These are phyloP conservation scores for Phataginus tetradactyla DNA, from an alignment of 2,797 vertebrate genomes.

Conservation along the genomic window DNA sequence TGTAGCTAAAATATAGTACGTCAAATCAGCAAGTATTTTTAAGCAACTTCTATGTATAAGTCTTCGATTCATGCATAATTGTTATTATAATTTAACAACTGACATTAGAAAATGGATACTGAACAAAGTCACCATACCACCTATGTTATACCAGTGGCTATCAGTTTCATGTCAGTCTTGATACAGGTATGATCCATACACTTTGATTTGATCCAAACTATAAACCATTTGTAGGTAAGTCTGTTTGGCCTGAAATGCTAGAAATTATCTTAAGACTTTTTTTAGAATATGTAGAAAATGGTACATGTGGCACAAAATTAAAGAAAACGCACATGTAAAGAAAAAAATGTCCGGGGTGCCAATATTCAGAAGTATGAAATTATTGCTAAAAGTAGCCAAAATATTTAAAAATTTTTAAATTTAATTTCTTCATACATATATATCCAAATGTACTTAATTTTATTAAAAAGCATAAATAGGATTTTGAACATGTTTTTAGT, in stretches of 20 bases:
- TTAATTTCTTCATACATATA: background rate
- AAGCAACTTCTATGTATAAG: background rate
- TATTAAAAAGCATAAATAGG: background rate
- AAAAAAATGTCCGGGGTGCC: background rate
- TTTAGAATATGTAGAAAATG: background rate
- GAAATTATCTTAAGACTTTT: background rate
- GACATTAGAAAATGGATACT: slow-evolving; percentile 1
- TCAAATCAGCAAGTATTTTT: slow-evolving; percentile 33
- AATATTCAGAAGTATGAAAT: background rate
- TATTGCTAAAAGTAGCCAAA: background rate
- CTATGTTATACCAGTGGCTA: slow-evolving; percentile 5
- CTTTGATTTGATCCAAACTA: slow-evolving; percentile 7
- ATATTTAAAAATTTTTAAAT: background rate
- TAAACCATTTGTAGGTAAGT: background rate
- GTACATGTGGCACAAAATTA: background rate
- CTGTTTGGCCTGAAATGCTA: slow-evolving; percentile 13
- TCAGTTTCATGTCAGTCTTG: background rate
- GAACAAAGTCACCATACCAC: background rate
- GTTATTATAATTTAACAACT: background rate
- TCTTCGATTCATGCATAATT: background rate
- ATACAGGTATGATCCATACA: background rate
- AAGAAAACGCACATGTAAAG: background rate
- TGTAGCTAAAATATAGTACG: background rate
- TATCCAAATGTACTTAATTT: background rate
- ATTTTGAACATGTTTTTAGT: background rate